Evolutionary conservation across 1,140 invertebrate genomes (phyloP), one percentile per base, ranked within the genome.

Genomic region (Mesaphorura yosii): DNA sequence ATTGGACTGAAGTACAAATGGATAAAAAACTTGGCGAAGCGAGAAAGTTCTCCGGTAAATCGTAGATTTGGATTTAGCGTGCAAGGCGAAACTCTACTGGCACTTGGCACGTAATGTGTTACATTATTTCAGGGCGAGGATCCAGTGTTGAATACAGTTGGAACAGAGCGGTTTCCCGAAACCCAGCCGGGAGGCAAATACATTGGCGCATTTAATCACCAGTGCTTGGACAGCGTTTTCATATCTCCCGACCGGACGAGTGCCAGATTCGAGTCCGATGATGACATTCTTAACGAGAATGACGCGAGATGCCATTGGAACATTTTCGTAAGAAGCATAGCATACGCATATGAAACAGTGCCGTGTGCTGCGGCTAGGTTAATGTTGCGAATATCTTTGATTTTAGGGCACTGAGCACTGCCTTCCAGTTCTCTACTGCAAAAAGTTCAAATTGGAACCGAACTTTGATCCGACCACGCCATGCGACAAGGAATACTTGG

Each of bases 391-490:
- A 15, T 34, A 29, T 23, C 29, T 38, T 3, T 17, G 23, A 23
- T 41, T 50, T n/a, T 38, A 60, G 59, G 59, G 59, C 12, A 48
- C 59, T 0, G 59, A 57, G 6, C 49, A 29, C 1, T 60, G 59
- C 38, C 34, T 51, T 17, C 59, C 59, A 31, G 25, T 48, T 14
- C 14, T 60, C 6, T n/a, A n/a, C 1, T 60, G 59, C 22, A 46
- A 39, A 17, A 57, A 60, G 37, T 60, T 60, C 28, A 52, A 53
- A 12, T 37, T 60, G 15, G 15, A 31, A 3, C 23, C 37, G 15
- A 40, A 40, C 17, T 7, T 26, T 1, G 15, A 3, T 22, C 26
- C 22, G 19, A 27, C n/a, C 12, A 25, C 15, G 1, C 42, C 28
- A 2, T 57, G 50, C 26, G 14, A 31, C 15, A 26, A 41, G 1